Conservation (phyloP, 2,797 vertebrate genomes). For the Mus spretus region DNA sequence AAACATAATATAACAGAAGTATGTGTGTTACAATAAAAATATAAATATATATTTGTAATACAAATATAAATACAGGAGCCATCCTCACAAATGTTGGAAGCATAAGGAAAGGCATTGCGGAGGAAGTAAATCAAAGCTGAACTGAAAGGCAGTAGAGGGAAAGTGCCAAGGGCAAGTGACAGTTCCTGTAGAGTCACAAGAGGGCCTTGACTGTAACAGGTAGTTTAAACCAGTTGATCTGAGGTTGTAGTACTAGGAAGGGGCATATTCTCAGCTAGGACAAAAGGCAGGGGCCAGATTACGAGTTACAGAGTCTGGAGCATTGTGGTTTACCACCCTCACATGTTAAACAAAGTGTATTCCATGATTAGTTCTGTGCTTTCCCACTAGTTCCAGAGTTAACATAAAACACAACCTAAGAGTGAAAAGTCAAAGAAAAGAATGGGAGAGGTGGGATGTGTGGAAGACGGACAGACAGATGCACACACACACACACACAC, state of each 20-base stretch:
- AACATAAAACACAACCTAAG: neutral
- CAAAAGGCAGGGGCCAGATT: neutral
- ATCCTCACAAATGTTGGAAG: neutral
- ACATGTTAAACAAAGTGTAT: constrained; percentile 53
- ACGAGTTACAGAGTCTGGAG: neutral
- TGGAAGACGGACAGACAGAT: too few species aligned
- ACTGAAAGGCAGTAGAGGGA: neutral
- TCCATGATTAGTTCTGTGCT: constrained; percentile 15
- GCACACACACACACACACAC: fast-evolving
- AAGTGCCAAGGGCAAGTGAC: neutral
- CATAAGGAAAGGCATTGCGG: neutral
- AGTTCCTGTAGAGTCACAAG: neutral
- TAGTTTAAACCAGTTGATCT: neutral
- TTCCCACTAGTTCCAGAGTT: neutral
- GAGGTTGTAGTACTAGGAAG: neutral
- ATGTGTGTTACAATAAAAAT: neutral
- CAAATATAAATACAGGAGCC: neutral
- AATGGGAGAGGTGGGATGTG: neutral
- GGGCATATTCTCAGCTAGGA: neutral
- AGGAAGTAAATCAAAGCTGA: neutral
- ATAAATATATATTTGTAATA: neutral
- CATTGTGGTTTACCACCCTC: neutral
- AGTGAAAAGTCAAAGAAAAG: neutral
- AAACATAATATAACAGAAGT: neutral
- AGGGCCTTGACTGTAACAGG: neutral